Base-by-base conservation (phyloP, 1,140 invertebrate genomes). In the Drosophila gunungcola region DNA sequence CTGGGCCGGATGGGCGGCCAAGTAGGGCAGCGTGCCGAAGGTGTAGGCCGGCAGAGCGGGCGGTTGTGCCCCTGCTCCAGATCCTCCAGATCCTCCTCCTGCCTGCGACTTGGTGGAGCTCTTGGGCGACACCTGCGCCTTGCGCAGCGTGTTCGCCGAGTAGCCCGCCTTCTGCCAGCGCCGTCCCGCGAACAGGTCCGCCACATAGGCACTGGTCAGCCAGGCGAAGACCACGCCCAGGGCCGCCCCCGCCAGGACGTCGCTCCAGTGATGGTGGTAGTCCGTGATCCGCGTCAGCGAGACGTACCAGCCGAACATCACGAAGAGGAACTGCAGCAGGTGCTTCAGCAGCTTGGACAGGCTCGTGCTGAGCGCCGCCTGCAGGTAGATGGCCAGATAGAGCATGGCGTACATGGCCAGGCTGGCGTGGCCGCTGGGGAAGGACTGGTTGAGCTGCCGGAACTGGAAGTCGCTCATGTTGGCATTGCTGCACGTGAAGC, bases 251-350 rank as follows among this genome's bases (percentile, higher is more conserved):
- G 93, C 93, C 0, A 95, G 90, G 2, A 95, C 95, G 88, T 95
- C 95, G 78, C 84, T 90, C 90, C 97, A 98, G 90, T 99, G 98
- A 93, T 99, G 98, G 93, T 98, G 98, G 93, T 98, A 98, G 93
- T 99, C 97, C 2, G 96, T 97, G 21, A 99, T 95, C 36, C 98
- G 94, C 1, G 97, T 96, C 93, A 98, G 94, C 10, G 96, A 96
- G 1, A 97, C 97, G 90, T 94, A 96, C 94, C 96, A 96, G 12
- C 97, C 95, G 83, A 97, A 93, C 89, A 95, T 93, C 27, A 98
- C 92, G 32, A 95, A 95, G 3, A 95, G 65, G 74, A 96, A 95
- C 92, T 97, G 97, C 10, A 97, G 88, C 11, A 96, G 93, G 79
- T 97, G 97, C 63, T 95, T 95, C 1, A 97, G 84, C 12, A 98